Evolutionary conservation across 1,140 invertebrate species (phyloP).

Genomic region (Drosophila repletoides): DNA sequence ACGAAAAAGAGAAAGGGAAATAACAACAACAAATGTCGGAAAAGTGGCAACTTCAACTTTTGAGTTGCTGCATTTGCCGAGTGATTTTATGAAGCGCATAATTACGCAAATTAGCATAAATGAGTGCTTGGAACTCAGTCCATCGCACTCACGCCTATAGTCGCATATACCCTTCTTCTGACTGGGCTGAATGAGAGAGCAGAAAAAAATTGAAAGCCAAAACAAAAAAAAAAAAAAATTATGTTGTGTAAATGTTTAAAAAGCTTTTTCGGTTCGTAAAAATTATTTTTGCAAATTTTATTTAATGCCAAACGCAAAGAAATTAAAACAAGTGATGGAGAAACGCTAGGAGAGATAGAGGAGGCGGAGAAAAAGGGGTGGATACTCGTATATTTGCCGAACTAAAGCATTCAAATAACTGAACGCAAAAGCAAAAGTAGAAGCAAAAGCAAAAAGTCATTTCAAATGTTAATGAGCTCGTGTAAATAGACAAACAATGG

Average conservation of each 20-base stretch:
- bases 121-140: conserved; percentile 50
- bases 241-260: conserved; percentile 51
- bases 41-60: conserved; percentile 60
- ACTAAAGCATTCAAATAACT: conserved; percentile 70
- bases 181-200: conserved; percentile 20
- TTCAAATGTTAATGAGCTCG: conserved; percentile 81
- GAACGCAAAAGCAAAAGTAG: conserved; percentile 46
- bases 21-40: conserved; percentile 22
- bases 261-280: conserved; percentile 50
- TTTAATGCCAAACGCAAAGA: conserved; percentile 63
- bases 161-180: neutral
- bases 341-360: neutral
- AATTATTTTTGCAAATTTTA: conserved; percentile 79
- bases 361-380: neutral
- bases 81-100: conserved; percentile 80
- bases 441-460: conserved; percentile 65
- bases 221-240: conserved; percentile 4
- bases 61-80: conserved; percentile 62
- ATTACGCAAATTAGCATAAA: conserved; percentile 82
- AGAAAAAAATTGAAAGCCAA: neutral
- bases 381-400: conserved; percentile 42
- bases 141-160: conserved; percentile 32
- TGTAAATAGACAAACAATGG: conserved; percentile 80
- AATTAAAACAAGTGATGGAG: conserved; percentile 50
- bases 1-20: conserved; percentile 19